These are phyloP conservation scores for Trigoniulus corallinus DNA, from an alignment of 1,140 invertebrate genomes.

Conservation along the genomic window DNA sequence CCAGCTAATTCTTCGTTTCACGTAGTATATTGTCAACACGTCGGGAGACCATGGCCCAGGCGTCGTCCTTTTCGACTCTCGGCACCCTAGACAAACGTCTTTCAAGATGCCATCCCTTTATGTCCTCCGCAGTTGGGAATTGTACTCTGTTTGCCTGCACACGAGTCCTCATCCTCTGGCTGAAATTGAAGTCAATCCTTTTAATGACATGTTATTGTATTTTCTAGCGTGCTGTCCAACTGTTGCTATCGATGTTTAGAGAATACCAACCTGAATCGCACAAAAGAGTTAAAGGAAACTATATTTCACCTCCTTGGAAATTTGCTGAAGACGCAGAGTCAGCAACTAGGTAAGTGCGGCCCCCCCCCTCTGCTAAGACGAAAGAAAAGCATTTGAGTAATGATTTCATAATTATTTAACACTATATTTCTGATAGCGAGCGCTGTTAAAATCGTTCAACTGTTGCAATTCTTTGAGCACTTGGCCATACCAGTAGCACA, in stretches of 20 bases:
- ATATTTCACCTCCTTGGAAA: conserved; percentile 59
- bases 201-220: conserved; percentile 12
- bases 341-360: conserved; percentile 34
- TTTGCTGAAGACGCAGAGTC: conserved; percentile 65
- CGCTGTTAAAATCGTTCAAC: conserved; percentile 43
- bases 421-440: conserved; percentile 20
- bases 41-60: no score
- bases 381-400: conserved; percentile 3
- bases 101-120: no score
- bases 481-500: conserved; percentile 44
- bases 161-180: no score
- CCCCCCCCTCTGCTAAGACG: neutral
- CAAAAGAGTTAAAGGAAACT: conserved; percentile 43
- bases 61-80: no score
- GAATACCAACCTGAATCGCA: conserved; percentile 32
- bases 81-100: no score
- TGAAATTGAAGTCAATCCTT: no score
- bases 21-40: no score
- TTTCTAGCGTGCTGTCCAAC: conserved; percentile 42
- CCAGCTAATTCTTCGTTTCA: no score
- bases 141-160: no score
- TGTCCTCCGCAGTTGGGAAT: no score
- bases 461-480: conserved; percentile 54
- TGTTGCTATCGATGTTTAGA: conserved; percentile 60
- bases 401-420: neutral